These are phyloP conservation scores for Monodelphis domestica DNA, from an alignment of 2,797 vertebrate genomes.

Conservation along the genomic window DNA sequence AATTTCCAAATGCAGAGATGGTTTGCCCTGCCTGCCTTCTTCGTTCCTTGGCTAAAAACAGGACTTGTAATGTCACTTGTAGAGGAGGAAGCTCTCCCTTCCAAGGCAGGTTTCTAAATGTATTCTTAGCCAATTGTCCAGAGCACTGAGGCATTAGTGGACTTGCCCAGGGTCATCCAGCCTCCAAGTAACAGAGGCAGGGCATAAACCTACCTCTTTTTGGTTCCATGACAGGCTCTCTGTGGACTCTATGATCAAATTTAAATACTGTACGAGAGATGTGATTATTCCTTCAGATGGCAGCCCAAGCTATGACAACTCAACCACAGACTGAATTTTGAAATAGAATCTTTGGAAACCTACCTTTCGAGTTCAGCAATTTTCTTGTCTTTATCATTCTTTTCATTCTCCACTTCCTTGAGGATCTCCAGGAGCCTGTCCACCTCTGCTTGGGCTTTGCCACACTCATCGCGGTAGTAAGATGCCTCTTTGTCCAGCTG, in stretches of 20 bases:
- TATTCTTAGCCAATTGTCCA: background rate
- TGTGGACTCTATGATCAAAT: background rate
- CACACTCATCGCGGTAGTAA: conserved; percentile 93
- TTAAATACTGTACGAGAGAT: background rate
- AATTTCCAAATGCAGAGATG: background rate
- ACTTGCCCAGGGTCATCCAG: background rate
- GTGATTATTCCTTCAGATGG: background rate
- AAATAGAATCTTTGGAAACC: conserved; percentile 26
- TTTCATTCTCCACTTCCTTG: conserved; percentile 93
- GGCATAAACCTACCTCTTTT: background rate
- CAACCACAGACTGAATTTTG: background rate
- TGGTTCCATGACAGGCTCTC: background rate
- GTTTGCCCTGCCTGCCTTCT: background rate
- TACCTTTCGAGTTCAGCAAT: conserved; percentile 96
- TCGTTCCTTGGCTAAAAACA: background rate
- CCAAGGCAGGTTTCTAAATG: background rate
- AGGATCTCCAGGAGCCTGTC: conserved; percentile 94
- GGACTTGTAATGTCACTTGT: background rate
- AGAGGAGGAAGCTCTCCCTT: background rate
- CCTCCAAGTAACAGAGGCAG: background rate
- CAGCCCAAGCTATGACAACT: background rate
- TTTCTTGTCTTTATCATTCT: conserved; percentile 94
- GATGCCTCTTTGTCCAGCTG: conserved; percentile 95
- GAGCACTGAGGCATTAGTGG: background rate
- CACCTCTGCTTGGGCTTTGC: conserved; percentile 94